phyloP scores from a whole-genome alignment of 2,797 vertebrate genomes.

The Lateolabrax maculatus region DNA sequence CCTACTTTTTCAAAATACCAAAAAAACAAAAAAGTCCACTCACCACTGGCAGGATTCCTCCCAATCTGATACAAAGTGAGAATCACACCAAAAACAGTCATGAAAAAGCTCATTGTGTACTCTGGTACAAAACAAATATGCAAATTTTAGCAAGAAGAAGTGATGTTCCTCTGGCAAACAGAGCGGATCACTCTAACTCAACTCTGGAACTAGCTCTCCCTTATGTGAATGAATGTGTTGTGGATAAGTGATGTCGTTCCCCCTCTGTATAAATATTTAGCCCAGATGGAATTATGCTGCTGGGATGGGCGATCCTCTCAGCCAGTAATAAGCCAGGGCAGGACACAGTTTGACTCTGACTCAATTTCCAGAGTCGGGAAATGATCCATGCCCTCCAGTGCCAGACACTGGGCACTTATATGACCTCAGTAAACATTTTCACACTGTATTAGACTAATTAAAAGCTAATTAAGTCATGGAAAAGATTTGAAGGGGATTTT shows the following conservation, averaged over 20 bases:
- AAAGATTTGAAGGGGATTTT: not conserved
- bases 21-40: slow-evolving; percentile 62
- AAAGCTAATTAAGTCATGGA: slow-evolving; percentile 42
- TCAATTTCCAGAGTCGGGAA: slow-evolving; percentile 84
- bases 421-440: slow-evolving; percentile 76
- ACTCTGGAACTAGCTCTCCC: slow-evolving; percentile 72
- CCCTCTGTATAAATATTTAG: slow-evolving; percentile 90
- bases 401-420: slow-evolving; percentile 74
- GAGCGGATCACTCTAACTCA: slow-evolving; percentile 42
- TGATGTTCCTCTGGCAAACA: slow-evolving; percentile 54
- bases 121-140: slow-evolving; percentile 48
- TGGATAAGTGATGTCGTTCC: slow-evolving; percentile 85
- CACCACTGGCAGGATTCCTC: slow-evolving; percentile 82
- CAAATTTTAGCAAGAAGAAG: slow-evolving; percentile 50
- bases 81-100: slow-evolving; percentile 69
- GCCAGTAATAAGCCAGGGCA: slow-evolving; percentile 87
- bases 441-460: slow-evolving; percentile 62
- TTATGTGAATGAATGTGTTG: slow-evolving; percentile 87
- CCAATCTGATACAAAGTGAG: slow-evolving; percentile 79
- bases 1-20: slow-evolving; percentile 3
- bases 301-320: slow-evolving; percentile 88
- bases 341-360: slow-evolving; percentile 83
- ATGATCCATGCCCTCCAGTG: slow-evolving; percentile 80
- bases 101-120: slow-evolving; percentile 77
- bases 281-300: slow-evolving; percentile 87